These are phyloP conservation scores for Aethes cnicana DNA, from an alignment of 2,888 invertebrate species.

Conservation along the genomic window DNA sequence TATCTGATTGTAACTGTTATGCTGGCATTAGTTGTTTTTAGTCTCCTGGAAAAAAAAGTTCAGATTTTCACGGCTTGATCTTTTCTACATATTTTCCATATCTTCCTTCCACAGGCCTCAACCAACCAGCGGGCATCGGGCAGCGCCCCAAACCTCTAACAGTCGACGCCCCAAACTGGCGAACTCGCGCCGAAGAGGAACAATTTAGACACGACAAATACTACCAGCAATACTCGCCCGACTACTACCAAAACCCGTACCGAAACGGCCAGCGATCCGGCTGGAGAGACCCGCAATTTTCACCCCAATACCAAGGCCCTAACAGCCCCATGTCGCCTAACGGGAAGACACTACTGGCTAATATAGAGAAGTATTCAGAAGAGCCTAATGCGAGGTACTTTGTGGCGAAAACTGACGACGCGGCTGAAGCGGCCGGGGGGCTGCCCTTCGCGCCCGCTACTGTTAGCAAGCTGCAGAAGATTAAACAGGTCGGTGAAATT, in stretches of 20 bases:
- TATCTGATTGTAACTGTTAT: no score
- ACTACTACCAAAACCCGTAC: constrained; percentile 51
- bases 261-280: constrained; percentile 53
- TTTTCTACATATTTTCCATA: no score
- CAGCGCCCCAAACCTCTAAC: constrained; percentile 88
- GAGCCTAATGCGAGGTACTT: constrained; percentile 72
- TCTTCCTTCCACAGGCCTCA: no score
- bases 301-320: constrained; percentile 54
- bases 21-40: no score
- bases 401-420: constrained; percentile 83
- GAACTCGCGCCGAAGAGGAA: constrained; percentile 52
- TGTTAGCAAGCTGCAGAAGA: constrained; percentile 83
- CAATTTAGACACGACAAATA: constrained; percentile 36
- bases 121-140: constrained; percentile 88
- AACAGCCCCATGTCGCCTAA: constrained; percentile 66
- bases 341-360: constrained; percentile 61
- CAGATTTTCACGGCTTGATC: no score
- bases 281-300: constrained; percentile 49
- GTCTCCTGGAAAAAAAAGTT: no score
- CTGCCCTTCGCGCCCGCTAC: constrained; percentile 84
- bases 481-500: constrained; percentile 82
- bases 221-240: constrained; percentile 35
- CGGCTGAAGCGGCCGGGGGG: constrained; percentile 75
- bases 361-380: constrained; percentile 66
- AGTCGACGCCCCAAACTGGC: constrained; percentile 78